Evolutionary conservation across 1,140 invertebrate species (phyloP).

Genomic region (Sitodiplosis mosellana): DNA sequence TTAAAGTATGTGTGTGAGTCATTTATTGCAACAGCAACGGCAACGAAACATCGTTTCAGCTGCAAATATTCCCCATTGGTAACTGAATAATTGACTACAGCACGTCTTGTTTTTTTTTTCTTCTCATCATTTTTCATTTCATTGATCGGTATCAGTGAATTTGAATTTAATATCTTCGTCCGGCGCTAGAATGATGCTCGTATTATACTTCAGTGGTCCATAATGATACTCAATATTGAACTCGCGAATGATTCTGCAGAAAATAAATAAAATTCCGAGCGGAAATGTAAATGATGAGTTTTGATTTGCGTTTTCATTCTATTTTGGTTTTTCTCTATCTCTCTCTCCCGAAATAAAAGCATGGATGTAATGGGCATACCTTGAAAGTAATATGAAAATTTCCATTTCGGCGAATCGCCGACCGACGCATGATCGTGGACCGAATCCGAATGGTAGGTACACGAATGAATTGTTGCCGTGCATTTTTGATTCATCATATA

Average conservation of each 20-base stretch:
- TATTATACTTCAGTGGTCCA: background rate
- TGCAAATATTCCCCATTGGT: too few relatives aligned
- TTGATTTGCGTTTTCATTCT: too few relatives aligned
- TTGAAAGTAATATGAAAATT: constrained; percentile 24
- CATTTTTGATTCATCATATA: constrained; percentile 10
- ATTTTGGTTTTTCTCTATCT: background rate
- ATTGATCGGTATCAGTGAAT: background rate
- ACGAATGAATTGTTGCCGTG: constrained; percentile 34
- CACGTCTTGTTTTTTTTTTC: too few relatives aligned
- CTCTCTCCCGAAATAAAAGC: background rate
- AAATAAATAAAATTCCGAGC: background rate
- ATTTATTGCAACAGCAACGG: too few relatives aligned
- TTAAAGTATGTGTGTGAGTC: too few relatives aligned
- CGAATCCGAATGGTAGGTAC: constrained; percentile 45
- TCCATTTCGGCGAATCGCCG: constrained; percentile 27
- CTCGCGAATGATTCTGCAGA: background rate
- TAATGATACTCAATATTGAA: background rate
- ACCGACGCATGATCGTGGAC: constrained; percentile 29
- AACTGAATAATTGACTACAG: too few relatives aligned
- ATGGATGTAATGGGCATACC: background rate
- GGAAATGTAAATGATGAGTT: too few relatives aligned
- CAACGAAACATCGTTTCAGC: too few relatives aligned
- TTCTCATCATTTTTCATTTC: too few relatives aligned
- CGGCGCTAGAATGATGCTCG: background rate
- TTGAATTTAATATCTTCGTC: background rate